phyloP scores from a whole-genome alignment of 2,797 vertebrate species.

The Spinibarbus caldwelli region DNA sequence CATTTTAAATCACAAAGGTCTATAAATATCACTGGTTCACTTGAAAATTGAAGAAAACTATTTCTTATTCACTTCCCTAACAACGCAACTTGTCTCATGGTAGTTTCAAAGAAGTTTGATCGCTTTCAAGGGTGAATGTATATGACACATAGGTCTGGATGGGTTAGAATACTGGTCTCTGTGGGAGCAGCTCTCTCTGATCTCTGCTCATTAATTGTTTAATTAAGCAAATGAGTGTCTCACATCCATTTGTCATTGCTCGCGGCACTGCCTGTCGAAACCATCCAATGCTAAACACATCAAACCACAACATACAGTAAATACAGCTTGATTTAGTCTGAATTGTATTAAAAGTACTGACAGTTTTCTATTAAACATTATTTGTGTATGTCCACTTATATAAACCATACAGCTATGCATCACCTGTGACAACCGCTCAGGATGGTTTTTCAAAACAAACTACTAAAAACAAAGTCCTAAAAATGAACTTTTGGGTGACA shows the following conservation, averaged over 20 bases:
- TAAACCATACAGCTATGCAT: neutral
- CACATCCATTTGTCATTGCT: conserved; percentile 10
- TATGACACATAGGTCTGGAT: conserved; percentile 4
- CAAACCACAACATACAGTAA: neutral
- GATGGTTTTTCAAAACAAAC: neutral
- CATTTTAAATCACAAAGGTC: neutral
- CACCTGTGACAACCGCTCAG: neutral
- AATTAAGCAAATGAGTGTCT: conserved; percentile 21
- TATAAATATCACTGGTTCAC: neutral
- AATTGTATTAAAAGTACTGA: neutral
- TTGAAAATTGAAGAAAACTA: neutral
- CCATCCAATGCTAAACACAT: neutral
- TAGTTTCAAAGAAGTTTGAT: conserved; percentile 12
- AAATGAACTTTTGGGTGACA: neutral
- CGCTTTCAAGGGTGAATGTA: neutral
- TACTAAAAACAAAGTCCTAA: neutral
- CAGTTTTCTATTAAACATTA: neutral
- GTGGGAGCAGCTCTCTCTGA: neutral
- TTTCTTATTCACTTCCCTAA: neutral
- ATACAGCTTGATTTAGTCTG: neutral
- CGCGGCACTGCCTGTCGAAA: neutral
- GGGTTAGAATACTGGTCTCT: neutral
- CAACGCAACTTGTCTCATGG: neutral
- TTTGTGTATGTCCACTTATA: neutral
- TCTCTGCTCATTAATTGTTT: conserved; percentile 34